Base-by-base conservation (phyloP, 2,797 vertebrate genomes). In the Hipposideros larvatus region DNA sequence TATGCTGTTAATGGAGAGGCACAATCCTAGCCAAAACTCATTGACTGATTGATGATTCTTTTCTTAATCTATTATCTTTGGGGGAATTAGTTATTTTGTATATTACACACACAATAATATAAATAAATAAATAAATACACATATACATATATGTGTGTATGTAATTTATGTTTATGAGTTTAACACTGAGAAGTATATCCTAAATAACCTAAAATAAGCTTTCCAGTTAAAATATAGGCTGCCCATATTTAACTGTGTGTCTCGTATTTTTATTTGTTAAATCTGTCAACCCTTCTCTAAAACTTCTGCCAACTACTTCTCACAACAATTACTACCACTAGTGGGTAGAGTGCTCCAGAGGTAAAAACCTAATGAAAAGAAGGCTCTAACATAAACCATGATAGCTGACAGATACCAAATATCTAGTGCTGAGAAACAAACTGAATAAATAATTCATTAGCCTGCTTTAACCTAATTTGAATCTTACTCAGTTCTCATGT, bases 381-480 rank as follows among this genome's bases (percentile, higher is more conserved):
- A 51, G 11, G 11, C 94, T 43, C 6, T 11, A 74, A 68, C 2
- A 57, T n/a, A 41, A 63, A 26, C 41, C 70, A 41, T 14, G 73
- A 7, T 55, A 94, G 75, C 41, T 4, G 2, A 96, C 70, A n/a
- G n/a, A 61, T 51, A 37, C 28, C 84, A 34, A 2, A 46, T 94
- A 87, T 11, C 7, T 87, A 53, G 16, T 85, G 22, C 73, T 88
- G 78, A 75, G 13, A 92, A 82, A 46, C 9, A 0, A 95, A 82
- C 1, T 55, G 48, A 88, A 92, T 53, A 0, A 11, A 10, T 8
- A 65, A 11, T 46, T 97, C 46, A 74, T 82, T 70, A 70, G 18
- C 94, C 1, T 53, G 28, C 55, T 37, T 85, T 57, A 53, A 93
- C 83, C 90, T 97, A 37, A 78, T 90, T 90, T 84, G 18, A 86